phyloP scores from a whole-genome alignment of 2,113 vertebrate genomes.

The Phocoena sinus region DNA sequence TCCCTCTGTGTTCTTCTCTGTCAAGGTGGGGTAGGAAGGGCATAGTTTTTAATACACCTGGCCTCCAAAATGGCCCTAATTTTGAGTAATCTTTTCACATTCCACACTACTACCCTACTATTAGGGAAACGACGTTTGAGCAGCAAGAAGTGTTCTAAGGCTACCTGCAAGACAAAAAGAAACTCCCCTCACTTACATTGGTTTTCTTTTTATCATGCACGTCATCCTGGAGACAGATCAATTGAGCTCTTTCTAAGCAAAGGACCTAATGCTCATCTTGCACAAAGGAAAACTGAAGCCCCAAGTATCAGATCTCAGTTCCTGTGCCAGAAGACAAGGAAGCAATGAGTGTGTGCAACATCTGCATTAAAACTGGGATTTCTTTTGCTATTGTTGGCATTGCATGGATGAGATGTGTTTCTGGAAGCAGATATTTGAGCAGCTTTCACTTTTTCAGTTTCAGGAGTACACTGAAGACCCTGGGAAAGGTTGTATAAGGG shows the following conservation, averaged over 20 bases:
- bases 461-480: background rate
- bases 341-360: background rate
- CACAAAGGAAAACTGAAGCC: slow-evolving; percentile 1
- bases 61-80: background rate
- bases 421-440: background rate
- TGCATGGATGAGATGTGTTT: background rate
- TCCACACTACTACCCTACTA: background rate
- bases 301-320: background rate
- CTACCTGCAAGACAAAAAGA: background rate
- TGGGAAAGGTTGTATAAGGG: background rate
- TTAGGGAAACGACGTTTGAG: background rate
- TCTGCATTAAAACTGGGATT: background rate
- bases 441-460: background rate
- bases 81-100: background rate
- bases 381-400: background rate
- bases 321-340: background rate
- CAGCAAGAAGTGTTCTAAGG: background rate
- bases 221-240: background rate
- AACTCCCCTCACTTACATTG: background rate
- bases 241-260: background rate
- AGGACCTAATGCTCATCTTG: background rate
- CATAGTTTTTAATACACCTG: background rate
- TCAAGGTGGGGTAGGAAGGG: background rate
- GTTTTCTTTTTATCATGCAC: background rate
- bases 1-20: background rate